phyloP scores from a whole-genome alignment of 1,140 invertebrate species.

The Zaprionus lachaisei region DNA sequence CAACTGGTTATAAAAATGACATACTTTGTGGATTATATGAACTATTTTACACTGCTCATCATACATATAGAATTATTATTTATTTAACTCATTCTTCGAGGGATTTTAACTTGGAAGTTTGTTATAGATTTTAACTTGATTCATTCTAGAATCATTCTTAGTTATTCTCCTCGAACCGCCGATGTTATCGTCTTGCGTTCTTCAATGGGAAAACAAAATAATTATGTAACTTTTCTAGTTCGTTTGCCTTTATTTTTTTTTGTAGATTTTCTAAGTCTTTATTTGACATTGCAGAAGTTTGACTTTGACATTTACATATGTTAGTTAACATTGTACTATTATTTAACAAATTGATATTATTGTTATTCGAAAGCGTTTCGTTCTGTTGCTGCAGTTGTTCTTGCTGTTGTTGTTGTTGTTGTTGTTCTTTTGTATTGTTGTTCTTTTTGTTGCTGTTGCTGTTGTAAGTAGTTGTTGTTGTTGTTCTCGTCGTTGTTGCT shows the following conservation, averaged over 20 bases:
- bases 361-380: conserved; percentile 83
- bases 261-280: conserved; percentile 69
- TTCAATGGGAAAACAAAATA: conserved; percentile 10
- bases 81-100: no score
- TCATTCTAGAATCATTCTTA: not conserved
- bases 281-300: conserved; percentile 78
- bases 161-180: no score
- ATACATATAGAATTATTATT: not conserved
- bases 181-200: no score
- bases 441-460: conserved; percentile 63
- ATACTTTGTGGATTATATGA: not conserved
- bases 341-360: conserved; percentile 72
- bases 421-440: conserved; percentile 60
- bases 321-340: conserved; percentile 68
- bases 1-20: not conserved
- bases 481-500: conserved; percentile 58
- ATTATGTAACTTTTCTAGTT: conserved; percentile 78
- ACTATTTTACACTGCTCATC: not conserved
- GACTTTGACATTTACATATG: conserved; percentile 39
- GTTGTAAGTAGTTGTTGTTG: conserved; percentile 62
- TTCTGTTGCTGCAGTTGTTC: conserved; percentile 83
- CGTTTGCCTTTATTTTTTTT: conserved; percentile 77
- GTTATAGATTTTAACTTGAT: no score
- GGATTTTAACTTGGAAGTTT: no score
- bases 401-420: conserved; percentile 68